Evolutionary conservation across 2,888 invertebrate species (phyloP), one percentile per base, ranked within the genome.

Genomic region (Apamea anceps): DNA sequence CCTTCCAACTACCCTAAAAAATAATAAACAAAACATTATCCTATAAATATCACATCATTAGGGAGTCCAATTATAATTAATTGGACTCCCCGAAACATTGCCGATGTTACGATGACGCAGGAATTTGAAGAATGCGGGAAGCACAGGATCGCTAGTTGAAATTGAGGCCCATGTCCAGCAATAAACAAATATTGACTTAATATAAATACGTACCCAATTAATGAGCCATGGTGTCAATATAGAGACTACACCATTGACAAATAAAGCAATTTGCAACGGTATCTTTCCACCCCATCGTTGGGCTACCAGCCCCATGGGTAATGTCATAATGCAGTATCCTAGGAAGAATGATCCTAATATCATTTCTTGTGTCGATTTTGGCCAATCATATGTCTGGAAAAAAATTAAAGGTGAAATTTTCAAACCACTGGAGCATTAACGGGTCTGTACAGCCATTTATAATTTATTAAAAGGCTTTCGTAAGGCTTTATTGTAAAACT

Each of bases 201-300:
- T 62, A 63, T 32, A 32, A 63, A 63, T 72, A 72, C 72, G n/a
- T 42, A 95, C 95, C 91, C 92, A 92, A 37, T 90, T 66, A 28
- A 91, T 91, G 12, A 94, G 66, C 93, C 93, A 94, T 0, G 95
- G 95, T 0, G 94, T 91, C 0, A 92, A 60, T 48, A 95, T 84
- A 2, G 93, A 93, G 0, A 92, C 80, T 0, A 94, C 37, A 0
- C 92, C 94, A 75, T 93, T 95, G 8, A 92, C 78, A 15, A 92
- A 87, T 72, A 97, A 91, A 0, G 97, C 95, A 0, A 95, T 82
- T 48, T 96, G 95, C 18, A 97, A 88, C 0, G 98, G 94, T 60
- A 97, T 93, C 86, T 98, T 98, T 0, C 98, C 98, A 1, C 98
- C 98, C 93, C 97, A 97, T 1, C 95, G 94, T 87, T 97, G 98